Conservation (phyloP, 2,113 vertebrate species). For the Xerus inauris region DNA sequence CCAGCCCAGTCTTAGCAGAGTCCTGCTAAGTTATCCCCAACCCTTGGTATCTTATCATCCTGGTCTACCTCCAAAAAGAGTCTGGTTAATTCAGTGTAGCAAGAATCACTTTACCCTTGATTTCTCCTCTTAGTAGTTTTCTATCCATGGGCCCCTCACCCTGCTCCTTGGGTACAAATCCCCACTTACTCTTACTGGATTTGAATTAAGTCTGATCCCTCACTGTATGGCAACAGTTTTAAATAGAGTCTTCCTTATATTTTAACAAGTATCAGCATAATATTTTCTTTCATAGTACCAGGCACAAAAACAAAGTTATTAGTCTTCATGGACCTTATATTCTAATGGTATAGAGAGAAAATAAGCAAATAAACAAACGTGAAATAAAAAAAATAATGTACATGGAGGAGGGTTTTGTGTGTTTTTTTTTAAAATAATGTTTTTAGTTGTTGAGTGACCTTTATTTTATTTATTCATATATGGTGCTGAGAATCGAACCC, state of each 20-base stretch:
- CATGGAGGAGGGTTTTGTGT: background rate
- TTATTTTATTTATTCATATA: too few species aligned
- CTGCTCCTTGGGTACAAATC: background rate
- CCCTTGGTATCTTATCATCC: background rate
- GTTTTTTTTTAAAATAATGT: too few species aligned
- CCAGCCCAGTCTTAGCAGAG: background rate
- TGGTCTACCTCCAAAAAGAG: background rate
- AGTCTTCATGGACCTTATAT: background rate
- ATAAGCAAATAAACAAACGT: background rate
- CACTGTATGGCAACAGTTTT: background rate
- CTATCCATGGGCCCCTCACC: too few species aligned
- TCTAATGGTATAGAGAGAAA: conserved; percentile 5
- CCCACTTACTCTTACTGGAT: background rate
- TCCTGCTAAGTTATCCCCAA: background rate
- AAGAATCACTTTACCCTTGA: background rate
- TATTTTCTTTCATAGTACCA: background rate
- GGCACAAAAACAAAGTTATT: background rate
- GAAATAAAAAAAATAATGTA: background rate
- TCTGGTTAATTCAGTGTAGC: background rate
- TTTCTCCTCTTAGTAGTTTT: background rate
- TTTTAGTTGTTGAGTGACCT: too few species aligned
- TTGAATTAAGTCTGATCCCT: background rate
- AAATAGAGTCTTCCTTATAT: background rate
- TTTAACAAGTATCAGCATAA: conserved; percentile 8
- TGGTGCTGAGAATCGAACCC: too few species aligned